Conservation (phyloP, 2,888 invertebrate genomes). For the Leucania comma region DNA sequence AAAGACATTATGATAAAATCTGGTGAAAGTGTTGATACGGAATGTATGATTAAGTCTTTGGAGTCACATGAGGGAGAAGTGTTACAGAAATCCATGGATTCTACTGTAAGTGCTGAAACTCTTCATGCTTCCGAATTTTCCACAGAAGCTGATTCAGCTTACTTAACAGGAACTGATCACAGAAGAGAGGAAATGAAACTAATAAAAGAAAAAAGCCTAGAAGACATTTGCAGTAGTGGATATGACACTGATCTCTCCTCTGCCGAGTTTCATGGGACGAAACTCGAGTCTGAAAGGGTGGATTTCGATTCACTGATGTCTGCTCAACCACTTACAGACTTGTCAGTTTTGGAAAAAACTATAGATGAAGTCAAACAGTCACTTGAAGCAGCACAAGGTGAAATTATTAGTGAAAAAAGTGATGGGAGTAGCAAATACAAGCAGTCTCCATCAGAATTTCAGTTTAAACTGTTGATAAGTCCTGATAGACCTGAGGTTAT, state of each 20-base stretch:
- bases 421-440: constrained; percentile 93
- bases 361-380: constrained; percentile 94
- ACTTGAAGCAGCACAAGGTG: constrained; percentile 93
- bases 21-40: constrained; percentile 88
- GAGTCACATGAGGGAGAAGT: constrained; percentile 89
- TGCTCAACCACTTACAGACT: constrained; percentile 87
- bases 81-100: constrained; percentile 89
- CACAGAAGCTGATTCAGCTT: constrained; percentile 89
- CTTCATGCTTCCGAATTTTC: constrained; percentile 89
- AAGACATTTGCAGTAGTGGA: constrained; percentile 93
- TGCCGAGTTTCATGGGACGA: constrained; percentile 90
- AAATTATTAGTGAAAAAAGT: constrained; percentile 92
- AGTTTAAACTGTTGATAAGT: constrained; percentile 91
- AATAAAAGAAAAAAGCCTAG: constrained; percentile 89
- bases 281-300: constrained; percentile 88
- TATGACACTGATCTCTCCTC: constrained; percentile 92
- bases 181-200: constrained; percentile 86
- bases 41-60: constrained; percentile 88
- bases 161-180: constrained; percentile 86
- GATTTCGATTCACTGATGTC: constrained; percentile 88
- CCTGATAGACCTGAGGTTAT: constrained; percentile 91
- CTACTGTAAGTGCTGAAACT: constrained; percentile 89
- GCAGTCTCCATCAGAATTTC: constrained; percentile 94
- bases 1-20: constrained; percentile 89
- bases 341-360: constrained; percentile 92